Evolutionary conservation across 2,797 vertebrate species (phyloP).

Genomic region (Pyrrhura leucotis): DNA sequence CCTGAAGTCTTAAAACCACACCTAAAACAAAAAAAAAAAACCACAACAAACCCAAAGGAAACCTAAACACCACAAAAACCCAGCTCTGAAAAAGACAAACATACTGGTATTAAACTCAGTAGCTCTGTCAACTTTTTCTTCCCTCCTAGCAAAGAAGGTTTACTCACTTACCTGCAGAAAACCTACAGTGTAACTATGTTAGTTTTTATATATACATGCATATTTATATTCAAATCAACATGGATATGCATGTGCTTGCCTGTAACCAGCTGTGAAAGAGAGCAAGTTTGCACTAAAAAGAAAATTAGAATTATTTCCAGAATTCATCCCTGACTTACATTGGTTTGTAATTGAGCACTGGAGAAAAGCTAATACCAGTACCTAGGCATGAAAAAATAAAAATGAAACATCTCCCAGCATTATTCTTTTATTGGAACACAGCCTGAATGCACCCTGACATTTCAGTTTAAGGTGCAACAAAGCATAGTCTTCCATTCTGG

Average conservation of each 20-base stretch:
- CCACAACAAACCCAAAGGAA: too few species aligned
- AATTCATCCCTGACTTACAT: background rate
- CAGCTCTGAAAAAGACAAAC: background rate
- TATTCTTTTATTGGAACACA: background rate
- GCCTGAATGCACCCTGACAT: background rate
- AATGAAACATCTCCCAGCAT: background rate
- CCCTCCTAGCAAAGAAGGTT: background rate
- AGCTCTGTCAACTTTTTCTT: background rate
- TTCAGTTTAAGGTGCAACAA: background rate
- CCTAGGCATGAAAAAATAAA: background rate
- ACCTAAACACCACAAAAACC: background rate
- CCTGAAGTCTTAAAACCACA: background rate
- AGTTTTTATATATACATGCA: background rate
- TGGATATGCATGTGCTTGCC: background rate
- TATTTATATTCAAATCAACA: background rate
- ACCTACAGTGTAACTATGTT: background rate
- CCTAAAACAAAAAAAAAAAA: fast-evolving
- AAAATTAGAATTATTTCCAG: background rate
- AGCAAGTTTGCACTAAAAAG: background rate
- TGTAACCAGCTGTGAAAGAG: background rate
- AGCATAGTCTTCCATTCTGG: background rate
- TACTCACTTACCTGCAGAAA: background rate
- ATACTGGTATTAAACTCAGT: background rate
- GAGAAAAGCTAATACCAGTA: background rate
- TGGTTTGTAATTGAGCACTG: background rate